These are phyloP conservation scores for Brachypalpus laphriformis DNA, from an alignment of 2,888 invertebrate species.

Conservation along the genomic window DNA sequence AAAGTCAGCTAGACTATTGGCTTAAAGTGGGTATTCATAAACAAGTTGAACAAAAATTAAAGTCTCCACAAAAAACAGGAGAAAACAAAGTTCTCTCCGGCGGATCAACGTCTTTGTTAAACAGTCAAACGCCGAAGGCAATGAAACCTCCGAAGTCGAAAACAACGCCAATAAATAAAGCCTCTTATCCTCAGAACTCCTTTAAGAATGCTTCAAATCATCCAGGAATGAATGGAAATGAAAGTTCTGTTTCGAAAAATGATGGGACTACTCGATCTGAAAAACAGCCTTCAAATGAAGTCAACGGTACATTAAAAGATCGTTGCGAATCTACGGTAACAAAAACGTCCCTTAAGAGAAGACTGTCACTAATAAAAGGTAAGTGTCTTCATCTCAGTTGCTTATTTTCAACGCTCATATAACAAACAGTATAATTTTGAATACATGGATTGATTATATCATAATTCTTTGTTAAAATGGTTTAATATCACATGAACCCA, in stretches of 20 bases:
- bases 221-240: neutral
- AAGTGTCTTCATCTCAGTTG: constrained; percentile 45
- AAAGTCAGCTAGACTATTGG: constrained; percentile 87
- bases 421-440: neutral
- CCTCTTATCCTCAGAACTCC: constrained; percentile 14
- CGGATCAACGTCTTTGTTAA: neutral
- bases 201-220: constrained; percentile 32
- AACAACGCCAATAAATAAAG: constrained; percentile 31
- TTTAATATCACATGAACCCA: neutral
- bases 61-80: constrained; percentile 78
- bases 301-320: constrained; percentile 67
- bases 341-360: constrained; percentile 76
- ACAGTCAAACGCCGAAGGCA: constrained; percentile 65
- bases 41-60: constrained; percentile 81
- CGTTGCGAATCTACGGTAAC: constrained; percentile 65
- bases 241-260: constrained; percentile 1
- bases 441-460: neutral
- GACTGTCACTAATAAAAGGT: constrained; percentile 78
- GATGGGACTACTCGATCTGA: constrained; percentile 38
- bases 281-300: constrained; percentile 46
- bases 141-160: constrained; percentile 77
- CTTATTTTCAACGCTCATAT: neutral
- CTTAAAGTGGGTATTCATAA: constrained; percentile 83
- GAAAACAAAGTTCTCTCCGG: constrained; percentile 45
- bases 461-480: neutral